phyloP scores from a whole-genome alignment of 2,888 invertebrate genomes.

The Himalopsyche kuldschensis region DNA sequence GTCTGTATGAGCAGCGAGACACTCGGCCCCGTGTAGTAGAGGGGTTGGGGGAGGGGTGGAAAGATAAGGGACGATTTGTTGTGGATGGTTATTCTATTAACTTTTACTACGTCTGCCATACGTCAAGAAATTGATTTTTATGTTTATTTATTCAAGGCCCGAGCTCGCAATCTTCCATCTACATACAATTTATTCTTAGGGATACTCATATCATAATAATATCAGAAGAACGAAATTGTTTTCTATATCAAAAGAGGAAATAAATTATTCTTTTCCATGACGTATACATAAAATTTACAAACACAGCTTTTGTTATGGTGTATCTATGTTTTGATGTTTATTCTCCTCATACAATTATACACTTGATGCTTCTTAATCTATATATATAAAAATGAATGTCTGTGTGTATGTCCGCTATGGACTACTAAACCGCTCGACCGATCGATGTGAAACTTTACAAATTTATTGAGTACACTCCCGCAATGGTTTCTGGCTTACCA shows the following conservation, averaged over 20 bases:
- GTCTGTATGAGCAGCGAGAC: not conserved
- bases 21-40: not conserved
- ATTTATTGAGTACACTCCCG: no score
- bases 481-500: no score
- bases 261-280: not conserved
- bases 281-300: no score
- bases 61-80: constrained; percentile 26
- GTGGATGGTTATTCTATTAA: constrained; percentile 28
- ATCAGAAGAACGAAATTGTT: not conserved
- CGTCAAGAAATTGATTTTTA: constrained; percentile 38
- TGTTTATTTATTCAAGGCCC: constrained; percentile 31
- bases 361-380: no score
- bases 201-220: not conserved
- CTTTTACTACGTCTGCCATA: constrained; percentile 23
- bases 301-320: no score
- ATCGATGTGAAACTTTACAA: no score
- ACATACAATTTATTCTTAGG: not conserved
- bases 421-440: no score
- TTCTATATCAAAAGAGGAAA: not conserved
- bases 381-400: no score
- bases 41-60: not conserved
- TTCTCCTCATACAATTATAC: no score
- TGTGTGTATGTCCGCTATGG: no score
- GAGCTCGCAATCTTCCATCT: not conserved
- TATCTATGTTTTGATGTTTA: no score